Conservation (phyloP, 2,797 vertebrate genomes). For the Pseudotriccus pelzelni region DNA sequence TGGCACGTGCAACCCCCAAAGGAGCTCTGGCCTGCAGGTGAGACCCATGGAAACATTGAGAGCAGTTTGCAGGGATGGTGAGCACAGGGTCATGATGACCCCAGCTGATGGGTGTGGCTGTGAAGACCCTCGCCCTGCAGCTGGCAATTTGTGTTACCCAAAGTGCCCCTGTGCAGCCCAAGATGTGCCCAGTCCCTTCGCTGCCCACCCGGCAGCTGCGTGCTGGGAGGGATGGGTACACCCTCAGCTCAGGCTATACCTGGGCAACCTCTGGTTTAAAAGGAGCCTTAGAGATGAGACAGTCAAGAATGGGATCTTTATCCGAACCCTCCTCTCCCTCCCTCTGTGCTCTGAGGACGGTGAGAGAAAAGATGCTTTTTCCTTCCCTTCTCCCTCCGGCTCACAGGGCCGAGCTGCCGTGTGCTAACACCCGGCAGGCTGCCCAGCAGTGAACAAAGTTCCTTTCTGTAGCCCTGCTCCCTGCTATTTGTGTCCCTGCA, state of each 20-base stretch:
- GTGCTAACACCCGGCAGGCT: conserved; percentile 40
- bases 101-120: neutral
- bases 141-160: neutral
- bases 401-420: neutral
- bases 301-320: conserved; percentile 46
- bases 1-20: neutral
- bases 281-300: neutral
- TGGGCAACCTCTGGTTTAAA: neutral
- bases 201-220: neutral
- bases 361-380: conserved; percentile 55
- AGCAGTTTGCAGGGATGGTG: neutral
- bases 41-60: neutral
- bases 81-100: fast-evolving
- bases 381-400: neutral
- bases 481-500: conserved; percentile 15
- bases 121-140: neutral
- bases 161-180: fast-evolving
- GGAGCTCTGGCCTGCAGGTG: fast-evolving
- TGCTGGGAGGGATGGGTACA: neutral
- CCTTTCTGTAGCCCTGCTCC: conserved; percentile 34
- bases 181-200: neutral
- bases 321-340: conserved; percentile 14
- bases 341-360: neutral
- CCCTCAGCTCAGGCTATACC: neutral
- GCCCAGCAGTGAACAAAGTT: conserved; percentile 53